These are phyloP conservation scores for Aquatica leii DNA, from an alignment of 2,888 invertebrate species.

Conservation along the genomic window DNA sequence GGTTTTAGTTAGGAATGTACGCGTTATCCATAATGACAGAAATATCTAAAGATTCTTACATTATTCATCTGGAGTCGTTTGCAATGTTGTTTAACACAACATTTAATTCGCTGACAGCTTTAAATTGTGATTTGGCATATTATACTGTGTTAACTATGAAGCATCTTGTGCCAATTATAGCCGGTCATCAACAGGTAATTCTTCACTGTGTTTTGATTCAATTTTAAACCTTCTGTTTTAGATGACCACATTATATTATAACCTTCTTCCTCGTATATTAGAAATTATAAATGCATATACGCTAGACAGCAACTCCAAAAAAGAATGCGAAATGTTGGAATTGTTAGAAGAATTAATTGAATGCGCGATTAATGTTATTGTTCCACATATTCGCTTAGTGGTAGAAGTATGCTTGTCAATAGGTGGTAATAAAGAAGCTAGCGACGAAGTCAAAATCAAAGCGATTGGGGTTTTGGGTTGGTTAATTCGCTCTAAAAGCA, in stretches of 20 bases:
- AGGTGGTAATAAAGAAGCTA: constrained; percentile 65
- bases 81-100: constrained; percentile 64
- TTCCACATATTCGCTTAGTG: constrained; percentile 70
- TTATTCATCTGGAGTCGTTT: constrained; percentile 70
- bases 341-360: constrained; percentile 73
- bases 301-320: constrained; percentile 62
- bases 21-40: constrained; percentile 75
- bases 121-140: constrained; percentile 63
- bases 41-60: constrained; percentile 73
- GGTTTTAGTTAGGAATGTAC: constrained; percentile 69
- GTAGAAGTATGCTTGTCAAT: constrained; percentile 73
- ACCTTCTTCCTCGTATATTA: constrained; percentile 70
- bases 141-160: constrained; percentile 72
- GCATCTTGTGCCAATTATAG: constrained; percentile 70
- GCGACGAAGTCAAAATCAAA: constrained; percentile 71
- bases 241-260: constrained; percentile 67
- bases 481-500: constrained; percentile 74
- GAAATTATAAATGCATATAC: constrained; percentile 69
- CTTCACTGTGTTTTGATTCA: constrained; percentile 7
- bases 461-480: constrained; percentile 73
- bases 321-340: constrained; percentile 70
- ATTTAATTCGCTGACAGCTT: constrained; percentile 60
- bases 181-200: constrained; percentile 68
- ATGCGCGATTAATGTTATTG: constrained; percentile 67
- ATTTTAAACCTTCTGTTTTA: constrained; percentile 46